phyloP scores from a whole-genome alignment of 2,113 vertebrate species.

The Zosterops hypoxanthus region DNA sequence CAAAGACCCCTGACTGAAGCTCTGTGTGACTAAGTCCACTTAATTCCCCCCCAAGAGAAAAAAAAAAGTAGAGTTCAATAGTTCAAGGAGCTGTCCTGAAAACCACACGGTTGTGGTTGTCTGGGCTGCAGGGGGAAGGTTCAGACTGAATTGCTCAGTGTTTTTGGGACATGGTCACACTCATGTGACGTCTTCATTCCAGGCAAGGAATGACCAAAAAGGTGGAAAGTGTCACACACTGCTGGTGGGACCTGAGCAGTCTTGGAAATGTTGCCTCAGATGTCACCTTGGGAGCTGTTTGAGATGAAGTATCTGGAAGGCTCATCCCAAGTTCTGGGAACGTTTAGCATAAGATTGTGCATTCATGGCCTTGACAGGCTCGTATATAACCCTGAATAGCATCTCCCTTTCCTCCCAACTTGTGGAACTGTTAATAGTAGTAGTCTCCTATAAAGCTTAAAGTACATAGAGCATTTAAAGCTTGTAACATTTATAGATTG shows the following conservation, averaged over 20 bases:
- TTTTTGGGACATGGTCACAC: background rate
- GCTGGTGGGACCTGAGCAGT: background rate
- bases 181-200: background rate
- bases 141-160: background rate
- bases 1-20: conserved; percentile 35
- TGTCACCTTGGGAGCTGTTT: conserved; percentile 9
- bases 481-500: conserved; percentile 54
- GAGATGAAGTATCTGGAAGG: background rate
- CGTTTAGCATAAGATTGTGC: background rate
- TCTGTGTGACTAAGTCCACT: conserved; percentile 44
- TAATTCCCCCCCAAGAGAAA: conserved; percentile 30
- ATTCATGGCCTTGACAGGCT: conserved; percentile 7
- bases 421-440: conserved; percentile 23
- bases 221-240: background rate
- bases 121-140: background rate
- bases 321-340: conserved; percentile 45
- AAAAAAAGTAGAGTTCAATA: conserved; percentile 27
- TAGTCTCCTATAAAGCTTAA: conserved; percentile 16
- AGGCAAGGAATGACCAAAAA: background rate
- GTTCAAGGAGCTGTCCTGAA: conserved; percentile 27
- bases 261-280: background rate
- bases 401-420: background rate
- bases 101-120: conserved; percentile 48
- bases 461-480: conserved; percentile 42
- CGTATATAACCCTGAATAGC: background rate